Base-by-base conservation (phyloP, 2,888 invertebrate species). In the Sesia bembeciformis region DNA sequence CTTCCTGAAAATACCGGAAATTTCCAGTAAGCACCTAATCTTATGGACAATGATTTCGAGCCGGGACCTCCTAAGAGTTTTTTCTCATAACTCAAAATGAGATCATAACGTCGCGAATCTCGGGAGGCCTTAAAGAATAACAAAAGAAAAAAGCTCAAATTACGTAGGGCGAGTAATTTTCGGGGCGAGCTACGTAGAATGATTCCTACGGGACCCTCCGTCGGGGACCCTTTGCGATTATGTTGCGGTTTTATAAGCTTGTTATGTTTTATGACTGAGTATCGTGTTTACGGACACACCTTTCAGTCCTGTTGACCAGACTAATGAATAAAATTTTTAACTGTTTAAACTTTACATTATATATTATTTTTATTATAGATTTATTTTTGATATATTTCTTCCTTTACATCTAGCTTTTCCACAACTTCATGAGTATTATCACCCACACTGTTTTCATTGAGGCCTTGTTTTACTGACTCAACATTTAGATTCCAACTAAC, bases 51-150 rank as follows among this genome's bases (percentile, higher is more conserved):
- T 84, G 77, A 84, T 83, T 78, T 72, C 76, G 74, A 72, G 65
- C 65, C 68, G 78, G 79, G 79, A 78, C 78, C 74, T 75, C 73
- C 81, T 84, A 80, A 82, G 85, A 85, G 84, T 81, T 86, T 84
- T 82, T 78, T 78, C 83, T 83, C 84, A 83, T 87, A 86, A 85
- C 85, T 87, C 81, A 85, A 84, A 87, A 87, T 86, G 87, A 85
- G 86, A 87, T 87, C 85, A 85, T 88, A 87, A 85, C 84, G 80
- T 82, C 78, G 80, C 80, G 74, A 82, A 79, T 78, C 86, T 84
- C 87, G 72, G 74, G 81, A 74, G 84, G 78, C 74, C 76, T 78
- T 78, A 78, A 84, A 82, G 84, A 83, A 87, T 85, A 85, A 86
- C 84, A 86, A 86, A 82, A 81, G 84, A 77, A 85, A 83, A 81